Evolutionary conservation across 2,113 vertebrate species (phyloP).

Genomic region (Rissa tridactyla): DNA sequence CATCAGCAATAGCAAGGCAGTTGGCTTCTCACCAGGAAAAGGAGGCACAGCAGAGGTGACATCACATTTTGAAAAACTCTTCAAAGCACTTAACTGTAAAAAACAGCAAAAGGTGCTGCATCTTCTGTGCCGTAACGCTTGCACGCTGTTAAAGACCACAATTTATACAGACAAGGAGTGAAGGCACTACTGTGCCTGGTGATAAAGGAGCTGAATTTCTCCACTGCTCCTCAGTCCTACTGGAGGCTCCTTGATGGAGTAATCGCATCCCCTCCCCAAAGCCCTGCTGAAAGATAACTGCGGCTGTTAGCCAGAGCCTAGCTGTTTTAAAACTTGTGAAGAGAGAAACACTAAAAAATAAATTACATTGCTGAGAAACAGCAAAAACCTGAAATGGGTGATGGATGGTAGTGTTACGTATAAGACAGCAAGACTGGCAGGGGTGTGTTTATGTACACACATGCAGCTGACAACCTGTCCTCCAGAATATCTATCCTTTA

Average conservation of each 20-base stretch:
- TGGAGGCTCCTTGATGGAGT: neutral
- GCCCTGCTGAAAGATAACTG: neutral
- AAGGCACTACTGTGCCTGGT: neutral
- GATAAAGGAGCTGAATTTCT: neutral
- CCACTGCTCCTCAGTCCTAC: neutral
- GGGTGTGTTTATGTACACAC: accelerated
- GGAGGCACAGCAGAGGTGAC: neutral
- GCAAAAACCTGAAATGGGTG: neutral
- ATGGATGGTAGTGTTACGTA: neutral
- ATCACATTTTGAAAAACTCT: neutral
- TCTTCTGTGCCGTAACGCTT: neutral
- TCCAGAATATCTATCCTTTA: neutral
- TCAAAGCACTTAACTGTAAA: neutral
- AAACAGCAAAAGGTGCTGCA: neutral
- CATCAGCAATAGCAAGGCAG: neutral
- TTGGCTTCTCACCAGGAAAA: neutral
- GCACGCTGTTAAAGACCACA: neutral
- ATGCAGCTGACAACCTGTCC: neutral
- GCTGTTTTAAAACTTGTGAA: neutral
- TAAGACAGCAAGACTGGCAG: neutral
- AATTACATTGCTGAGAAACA: neutral
- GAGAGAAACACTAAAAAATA: neutral
- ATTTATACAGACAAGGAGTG: neutral
- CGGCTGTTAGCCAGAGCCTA: neutral
- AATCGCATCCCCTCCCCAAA: neutral